phyloP scores from a whole-genome alignment of 2,797 vertebrate species.

The Vultur gryphus region DNA sequence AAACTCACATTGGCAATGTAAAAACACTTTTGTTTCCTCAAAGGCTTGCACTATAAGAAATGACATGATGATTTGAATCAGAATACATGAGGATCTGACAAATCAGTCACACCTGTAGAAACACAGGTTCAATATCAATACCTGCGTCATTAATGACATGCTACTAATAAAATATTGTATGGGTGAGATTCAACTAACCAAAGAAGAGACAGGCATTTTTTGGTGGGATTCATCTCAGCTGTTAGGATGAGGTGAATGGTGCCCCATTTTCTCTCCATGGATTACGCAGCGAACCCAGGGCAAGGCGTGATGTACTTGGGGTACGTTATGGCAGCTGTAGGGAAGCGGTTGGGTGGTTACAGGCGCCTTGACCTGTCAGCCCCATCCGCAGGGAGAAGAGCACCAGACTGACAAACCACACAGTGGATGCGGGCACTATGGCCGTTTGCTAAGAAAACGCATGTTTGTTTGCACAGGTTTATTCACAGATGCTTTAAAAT shows the following conservation, averaged over 20 bases:
- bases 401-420: fast-evolving
- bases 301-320: background rate
- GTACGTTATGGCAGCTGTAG: fast-evolving
- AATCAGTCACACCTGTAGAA: background rate
- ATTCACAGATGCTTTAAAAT: background rate
- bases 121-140: background rate
- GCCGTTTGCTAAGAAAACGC: background rate
- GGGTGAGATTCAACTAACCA: background rate
- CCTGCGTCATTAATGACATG: background rate
- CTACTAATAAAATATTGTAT: background rate
- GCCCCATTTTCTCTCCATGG: background rate
- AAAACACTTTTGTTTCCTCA: background rate
- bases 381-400: background rate
- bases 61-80: background rate
- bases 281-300: fast-evolving
- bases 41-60: background rate
- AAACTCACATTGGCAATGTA: background rate
- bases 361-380: background rate
- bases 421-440: background rate
- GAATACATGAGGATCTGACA: background rate
- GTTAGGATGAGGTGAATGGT: background rate
- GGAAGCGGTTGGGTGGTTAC: background rate
- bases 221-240: background rate
- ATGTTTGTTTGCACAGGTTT: background rate
- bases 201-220: background rate